phyloP scores from a whole-genome alignment of 2,888 invertebrate genomes.

The Netelia virgata region DNA sequence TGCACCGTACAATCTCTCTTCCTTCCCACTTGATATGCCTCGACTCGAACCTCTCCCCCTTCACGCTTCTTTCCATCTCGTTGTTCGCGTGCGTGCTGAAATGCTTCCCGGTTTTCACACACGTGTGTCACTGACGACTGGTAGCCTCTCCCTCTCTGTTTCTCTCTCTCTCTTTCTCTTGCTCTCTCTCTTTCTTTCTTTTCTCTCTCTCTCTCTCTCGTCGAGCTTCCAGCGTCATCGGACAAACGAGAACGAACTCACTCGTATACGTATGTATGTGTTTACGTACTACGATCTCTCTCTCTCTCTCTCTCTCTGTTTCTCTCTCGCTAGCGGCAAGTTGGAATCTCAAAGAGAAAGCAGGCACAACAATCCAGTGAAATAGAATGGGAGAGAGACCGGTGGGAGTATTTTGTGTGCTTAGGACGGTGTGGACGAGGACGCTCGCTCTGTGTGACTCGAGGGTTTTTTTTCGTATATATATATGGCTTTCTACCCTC shows the following conservation, averaged over 20 bases:
- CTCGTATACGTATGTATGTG: neutral
- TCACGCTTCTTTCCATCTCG: constrained; percentile 2
- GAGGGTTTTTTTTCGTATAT: neutral
- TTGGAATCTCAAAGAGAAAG: constrained; percentile 19
- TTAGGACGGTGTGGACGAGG: constrained; percentile 1
- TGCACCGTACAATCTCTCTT: constrained; percentile 1
- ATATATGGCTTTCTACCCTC: neutral
- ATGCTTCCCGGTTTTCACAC: constrained; percentile 25
- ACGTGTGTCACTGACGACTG: constrained; percentile 10
- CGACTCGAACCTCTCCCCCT: neutral
- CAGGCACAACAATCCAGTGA: constrained; percentile 5
- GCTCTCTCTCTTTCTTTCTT: neutral
- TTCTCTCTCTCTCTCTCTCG: neutral
- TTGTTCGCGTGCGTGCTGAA: constrained; percentile 35
- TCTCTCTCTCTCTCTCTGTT: too few relatives aligned
- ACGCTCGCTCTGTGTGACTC: neutral
- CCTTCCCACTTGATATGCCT: constrained; percentile 24
- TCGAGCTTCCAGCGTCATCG: constrained; percentile 13
- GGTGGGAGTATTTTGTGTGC: neutral
- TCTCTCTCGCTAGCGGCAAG: constrained; percentile 6
- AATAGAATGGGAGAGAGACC: neutral
- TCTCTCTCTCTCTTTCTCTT: neutral
- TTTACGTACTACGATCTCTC: neutral
- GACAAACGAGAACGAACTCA: constrained; percentile 19
- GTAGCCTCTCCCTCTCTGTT: neutral